Conservation (phyloP, 2,113 vertebrate genomes). For the Desmodus rotundus region DNA sequence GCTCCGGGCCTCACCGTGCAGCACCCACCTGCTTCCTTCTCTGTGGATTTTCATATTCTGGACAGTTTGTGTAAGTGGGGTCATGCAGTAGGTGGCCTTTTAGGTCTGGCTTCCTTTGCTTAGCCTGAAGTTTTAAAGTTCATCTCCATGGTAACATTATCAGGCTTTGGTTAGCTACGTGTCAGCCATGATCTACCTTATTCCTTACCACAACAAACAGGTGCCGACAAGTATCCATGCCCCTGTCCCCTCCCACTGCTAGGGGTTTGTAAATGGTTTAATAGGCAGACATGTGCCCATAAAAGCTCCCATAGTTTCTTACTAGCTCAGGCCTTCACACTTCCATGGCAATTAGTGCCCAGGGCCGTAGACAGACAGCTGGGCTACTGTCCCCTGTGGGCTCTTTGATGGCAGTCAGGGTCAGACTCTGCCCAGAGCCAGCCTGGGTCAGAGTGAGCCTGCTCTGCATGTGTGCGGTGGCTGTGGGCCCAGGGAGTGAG, state of each 20-base stretch:
- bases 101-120: neutral
- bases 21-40: neutral
- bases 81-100: neutral
- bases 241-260: neutral
- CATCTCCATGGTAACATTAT: rapidly evolving
- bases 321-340: neutral
- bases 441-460: no score
- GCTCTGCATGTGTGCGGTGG: rapidly evolving
- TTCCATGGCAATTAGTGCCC: neutral
- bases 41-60: neutral
- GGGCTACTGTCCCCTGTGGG: neutral
- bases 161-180: rapidly evolving
- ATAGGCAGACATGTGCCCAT: neutral
- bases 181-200: no score
- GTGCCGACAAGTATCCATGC: neutral
- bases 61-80: neutral
- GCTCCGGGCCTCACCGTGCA: rapidly evolving
- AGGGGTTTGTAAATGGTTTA: neutral
- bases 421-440: neutral
- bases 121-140: neutral
- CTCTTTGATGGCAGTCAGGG: rapidly evolving
- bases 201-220: neutral
- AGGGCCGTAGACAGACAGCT: no score
- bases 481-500: no score
- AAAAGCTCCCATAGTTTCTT: neutral